Base-by-base conservation (phyloP, 2,888 invertebrate genomes). In the Pterostichus madidus region DNA sequence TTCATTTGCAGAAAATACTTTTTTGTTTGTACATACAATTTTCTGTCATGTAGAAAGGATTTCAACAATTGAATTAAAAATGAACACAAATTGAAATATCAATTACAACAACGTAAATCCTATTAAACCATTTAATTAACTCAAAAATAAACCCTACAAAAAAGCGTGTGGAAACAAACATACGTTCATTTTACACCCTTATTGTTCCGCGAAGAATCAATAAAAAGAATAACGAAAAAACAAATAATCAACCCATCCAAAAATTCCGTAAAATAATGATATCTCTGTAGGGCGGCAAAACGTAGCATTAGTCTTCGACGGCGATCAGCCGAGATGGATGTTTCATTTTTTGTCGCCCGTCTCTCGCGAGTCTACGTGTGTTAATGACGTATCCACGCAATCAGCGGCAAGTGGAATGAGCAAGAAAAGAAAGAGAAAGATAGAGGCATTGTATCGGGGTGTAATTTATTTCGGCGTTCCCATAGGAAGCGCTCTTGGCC, bases 381-480 rank as follows among this genome's bases (percentile, higher is more conserved):
- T 52, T 75, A 75, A 75, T 75, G 75, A 75, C 32, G 75, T 46
- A 52, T 31, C 75, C n/a, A n/a, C 32, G 75, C 32, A 75, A 75
- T 49, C 52, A 75, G 49, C 75, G n/a, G 13, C 31, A 17, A 6
- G 32, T 2, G 24, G 46, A 1, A 49, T 46, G 73, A 15, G 15
- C 64, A n/a, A n/a, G n/a, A 5, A 32, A n/a, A n/a, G n/a, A 5
- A 32, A 24, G 31, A 8, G 68, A 15, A 4, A 4, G 73, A 17
- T 24, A 44, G 32, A 10, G 75, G 52, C 61, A 78, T 78, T 78
- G 78, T 78, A 78, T 59, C 61, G 61, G 78, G 78, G 78, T 79
- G 68, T 79, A 79, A 79, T 79, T 79, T 79, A 79, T 79, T 79
- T 79, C 79, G 68, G 79, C 79, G 49, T 77, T 79, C 79, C 79